Conservation (phyloP, 2,888 invertebrate genomes). For the Tholera decimalis region DNA sequence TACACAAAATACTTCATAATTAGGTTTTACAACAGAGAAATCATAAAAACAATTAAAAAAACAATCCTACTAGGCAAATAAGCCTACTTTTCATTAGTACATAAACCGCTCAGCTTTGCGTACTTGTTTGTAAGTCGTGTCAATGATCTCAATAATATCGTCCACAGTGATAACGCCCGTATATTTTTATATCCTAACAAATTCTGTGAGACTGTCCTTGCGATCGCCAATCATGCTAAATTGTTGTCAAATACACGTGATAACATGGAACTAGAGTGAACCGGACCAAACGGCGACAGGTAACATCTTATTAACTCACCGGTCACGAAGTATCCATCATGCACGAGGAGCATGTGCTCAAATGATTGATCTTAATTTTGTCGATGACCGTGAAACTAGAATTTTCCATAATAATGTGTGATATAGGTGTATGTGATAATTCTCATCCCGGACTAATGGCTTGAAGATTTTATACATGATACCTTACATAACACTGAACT, state of each 20-base stretch:
- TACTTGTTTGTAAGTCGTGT: slow-evolving; percentile 19
- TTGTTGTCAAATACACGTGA: slow-evolving; percentile 50
- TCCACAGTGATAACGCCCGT: slow-evolving; percentile 36
- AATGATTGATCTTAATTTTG: slow-evolving; percentile 2
- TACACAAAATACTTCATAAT: too few relatives aligned
- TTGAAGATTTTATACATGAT: too few relatives aligned
- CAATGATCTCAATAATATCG: slow-evolving; percentile 38
- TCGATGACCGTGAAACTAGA: slow-evolving; percentile 1
- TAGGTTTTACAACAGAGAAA: too few relatives aligned
- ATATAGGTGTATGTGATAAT: slow-evolving; percentile 8
- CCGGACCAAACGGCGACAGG: slow-evolving; percentile 38
- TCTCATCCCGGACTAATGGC: not conserved
- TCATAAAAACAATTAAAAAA: too few relatives aligned
- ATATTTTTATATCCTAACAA: slow-evolving; percentile 15
- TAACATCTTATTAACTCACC: slow-evolving; percentile 30
- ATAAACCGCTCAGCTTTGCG: not conserved
- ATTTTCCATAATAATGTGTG: slow-evolving; percentile 9
- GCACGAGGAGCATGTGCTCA: slow-evolving; percentile 30
- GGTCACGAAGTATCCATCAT: slow-evolving; percentile 45
- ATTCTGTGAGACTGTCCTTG: slow-evolving; percentile 32
- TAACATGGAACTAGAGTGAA: slow-evolving; percentile 49
- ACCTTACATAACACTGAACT: too few relatives aligned
- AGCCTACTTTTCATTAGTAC: too few relatives aligned
- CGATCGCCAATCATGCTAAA: slow-evolving; percentile 44
- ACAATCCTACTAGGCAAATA: too few relatives aligned